These are phyloP conservation scores for Scophthalmus maximus DNA, from an alignment of 2,113 vertebrate species.

Conservation along the genomic window DNA sequence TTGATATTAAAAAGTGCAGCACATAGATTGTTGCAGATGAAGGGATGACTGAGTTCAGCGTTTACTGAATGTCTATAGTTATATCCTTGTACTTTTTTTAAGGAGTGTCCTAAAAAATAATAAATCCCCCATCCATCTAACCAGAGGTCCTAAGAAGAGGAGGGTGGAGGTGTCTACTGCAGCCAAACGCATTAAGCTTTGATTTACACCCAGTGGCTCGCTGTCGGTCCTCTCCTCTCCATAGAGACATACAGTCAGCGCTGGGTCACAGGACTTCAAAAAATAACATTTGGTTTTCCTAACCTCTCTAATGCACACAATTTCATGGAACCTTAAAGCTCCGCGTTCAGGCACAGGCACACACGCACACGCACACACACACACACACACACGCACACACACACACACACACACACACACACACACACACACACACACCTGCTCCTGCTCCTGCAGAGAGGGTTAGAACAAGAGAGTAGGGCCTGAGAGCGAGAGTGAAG, in stretches of 20 bases:
- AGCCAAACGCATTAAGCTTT: constrained; percentile 81
- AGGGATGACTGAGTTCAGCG: neutral
- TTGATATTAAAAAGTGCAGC: too few relatives aligned
- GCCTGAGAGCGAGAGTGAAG: constrained; percentile 37
- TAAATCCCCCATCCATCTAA: too few relatives aligned
- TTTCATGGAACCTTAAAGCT: constrained; percentile 78
- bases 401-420: constrained; percentile 14
- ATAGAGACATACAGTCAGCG: constrained; percentile 72
- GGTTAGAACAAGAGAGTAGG: constrained; percentile 27
- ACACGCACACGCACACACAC: constrained; percentile 7
- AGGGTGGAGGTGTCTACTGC: constrained; percentile 71
- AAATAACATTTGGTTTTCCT: constrained; percentile 84
- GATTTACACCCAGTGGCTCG: constrained; percentile 81
- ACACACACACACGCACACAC: neutral
- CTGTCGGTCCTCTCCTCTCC: constrained; percentile 74
- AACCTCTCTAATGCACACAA: constrained; percentile 75
- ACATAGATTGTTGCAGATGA: constrained; percentile 1
- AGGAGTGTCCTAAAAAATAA: neutral
- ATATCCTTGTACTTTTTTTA: too few relatives aligned
- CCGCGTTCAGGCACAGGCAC: constrained; percentile 53
- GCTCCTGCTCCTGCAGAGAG: constrained; percentile 36
- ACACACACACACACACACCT: constrained; percentile 13
- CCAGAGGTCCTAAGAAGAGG: constrained; percentile 32
- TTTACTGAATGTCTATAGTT: too few relatives aligned
- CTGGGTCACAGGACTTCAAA: constrained; percentile 79